These are phyloP conservation scores for Passer domesticus DNA, from an alignment of 2,113 vertebrate species.

Conservation along the genomic window DNA sequence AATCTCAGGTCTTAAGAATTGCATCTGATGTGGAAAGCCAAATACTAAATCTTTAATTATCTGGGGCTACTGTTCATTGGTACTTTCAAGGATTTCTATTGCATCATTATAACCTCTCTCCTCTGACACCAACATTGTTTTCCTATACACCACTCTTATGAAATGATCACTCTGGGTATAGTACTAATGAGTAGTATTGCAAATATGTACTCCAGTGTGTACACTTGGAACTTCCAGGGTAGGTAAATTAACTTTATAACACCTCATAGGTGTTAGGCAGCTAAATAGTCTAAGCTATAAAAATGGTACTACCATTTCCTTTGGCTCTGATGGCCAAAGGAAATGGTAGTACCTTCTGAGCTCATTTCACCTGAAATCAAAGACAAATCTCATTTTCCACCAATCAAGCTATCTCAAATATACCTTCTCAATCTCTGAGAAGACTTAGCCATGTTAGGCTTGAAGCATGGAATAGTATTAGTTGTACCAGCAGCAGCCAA, in stretches of 20 bases:
- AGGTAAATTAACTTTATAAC: background rate
- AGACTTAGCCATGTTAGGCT: background rate
- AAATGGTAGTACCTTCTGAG: background rate
- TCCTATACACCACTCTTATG: background rate
- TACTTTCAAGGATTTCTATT: background rate
- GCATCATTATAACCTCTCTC: background rate
- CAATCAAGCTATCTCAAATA: background rate
- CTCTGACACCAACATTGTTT: background rate
- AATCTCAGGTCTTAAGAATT: background rate
- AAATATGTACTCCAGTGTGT: background rate
- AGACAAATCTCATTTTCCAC: background rate
- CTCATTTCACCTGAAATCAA: background rate
- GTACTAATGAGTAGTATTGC: background rate
- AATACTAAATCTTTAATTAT: background rate
- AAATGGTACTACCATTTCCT: no score
- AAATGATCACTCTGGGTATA: background rate
- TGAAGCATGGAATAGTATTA: background rate
- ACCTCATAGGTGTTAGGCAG: background rate
- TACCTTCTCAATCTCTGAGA: background rate
- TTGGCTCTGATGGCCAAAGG: background rate
- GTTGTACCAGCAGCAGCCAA: background rate
- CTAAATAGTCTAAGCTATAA: background rate
- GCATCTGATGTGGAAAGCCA: background rate
- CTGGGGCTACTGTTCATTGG: background rate
- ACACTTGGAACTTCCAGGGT: background rate